phyloP scores from a whole-genome alignment of 2,113 vertebrate genomes.

The Anhinga anhinga region DNA sequence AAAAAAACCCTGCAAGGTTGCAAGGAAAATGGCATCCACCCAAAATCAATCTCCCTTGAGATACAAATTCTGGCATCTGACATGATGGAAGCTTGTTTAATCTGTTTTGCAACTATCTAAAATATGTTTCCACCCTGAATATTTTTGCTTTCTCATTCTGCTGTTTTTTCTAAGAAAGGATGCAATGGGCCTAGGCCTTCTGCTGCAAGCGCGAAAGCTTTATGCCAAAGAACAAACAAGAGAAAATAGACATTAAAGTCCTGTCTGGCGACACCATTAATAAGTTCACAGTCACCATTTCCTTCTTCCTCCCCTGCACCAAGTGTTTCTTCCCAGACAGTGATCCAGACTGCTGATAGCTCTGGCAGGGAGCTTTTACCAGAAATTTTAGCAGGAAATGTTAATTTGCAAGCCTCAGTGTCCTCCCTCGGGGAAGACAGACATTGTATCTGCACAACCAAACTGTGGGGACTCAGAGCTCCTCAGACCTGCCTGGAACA shows the following conservation, averaged over 20 bases:
- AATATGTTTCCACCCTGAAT: not conserved
- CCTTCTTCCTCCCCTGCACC: conserved; percentile 62
- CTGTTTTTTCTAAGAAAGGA: not conserved
- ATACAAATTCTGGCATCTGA: not conserved
- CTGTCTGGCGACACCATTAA: conserved; percentile 52
- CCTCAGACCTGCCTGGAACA: not conserved
- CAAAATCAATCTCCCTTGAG: not conserved
- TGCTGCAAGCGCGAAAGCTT: not conserved
- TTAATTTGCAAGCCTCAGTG: conserved; percentile 21
- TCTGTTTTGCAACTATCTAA: not conserved
- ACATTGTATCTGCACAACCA: not conserved
- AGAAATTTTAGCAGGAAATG: conserved; percentile 64
- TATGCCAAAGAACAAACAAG: conserved; percentile 26
- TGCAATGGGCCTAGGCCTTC: not conserved
- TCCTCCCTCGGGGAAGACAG: conserved; percentile 22
- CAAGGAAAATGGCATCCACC: not conserved
- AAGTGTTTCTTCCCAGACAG: conserved; percentile 67
- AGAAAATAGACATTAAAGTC: conserved; percentile 44
- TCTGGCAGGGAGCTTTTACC: conserved; percentile 59
- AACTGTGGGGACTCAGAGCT: not conserved
- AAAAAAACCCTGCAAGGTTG: not conserved
- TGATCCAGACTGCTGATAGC: conserved; percentile 65
- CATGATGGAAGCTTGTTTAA: not conserved
- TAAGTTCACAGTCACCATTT: conserved; percentile 64
- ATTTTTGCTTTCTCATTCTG: not conserved